Conservation (phyloP, 2,797 vertebrate genomes). For the Sebastes steindachneri region DNA sequence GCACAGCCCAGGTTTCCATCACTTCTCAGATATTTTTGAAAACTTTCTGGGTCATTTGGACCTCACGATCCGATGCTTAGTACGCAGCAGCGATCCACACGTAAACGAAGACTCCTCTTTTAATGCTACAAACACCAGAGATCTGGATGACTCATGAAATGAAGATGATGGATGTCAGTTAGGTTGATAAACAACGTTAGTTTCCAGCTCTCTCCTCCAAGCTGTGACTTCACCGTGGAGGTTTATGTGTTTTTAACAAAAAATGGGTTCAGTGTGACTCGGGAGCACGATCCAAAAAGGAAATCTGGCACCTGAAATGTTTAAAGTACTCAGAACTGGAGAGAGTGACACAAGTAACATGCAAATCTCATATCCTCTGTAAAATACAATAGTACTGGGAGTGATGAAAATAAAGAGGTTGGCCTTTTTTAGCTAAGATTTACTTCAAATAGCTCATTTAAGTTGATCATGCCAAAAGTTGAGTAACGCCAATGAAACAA, state of each 20-base stretch:
- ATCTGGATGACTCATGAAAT: slow-evolving; percentile 51
- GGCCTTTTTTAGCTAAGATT: slow-evolving; percentile 31
- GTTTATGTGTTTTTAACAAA: slow-evolving; percentile 66
- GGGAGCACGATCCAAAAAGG: slow-evolving; percentile 43
- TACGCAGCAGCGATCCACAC: slow-evolving; percentile 19
- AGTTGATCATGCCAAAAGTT: slow-evolving; percentile 55
- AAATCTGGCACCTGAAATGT: slow-evolving; percentile 63
- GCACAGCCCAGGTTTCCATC: slow-evolving; percentile 2
- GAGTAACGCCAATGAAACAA: slow-evolving; percentile 71
- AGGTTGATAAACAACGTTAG: slow-evolving; percentile 71
- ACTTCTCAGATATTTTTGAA: neutral
- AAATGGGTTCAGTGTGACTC: slow-evolving; percentile 56
- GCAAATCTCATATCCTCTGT: slow-evolving; percentile 30
- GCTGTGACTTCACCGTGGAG: slow-evolving; percentile 69
- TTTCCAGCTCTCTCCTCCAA: slow-evolving; percentile 72
- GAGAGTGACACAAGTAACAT: slow-evolving; percentile 61
- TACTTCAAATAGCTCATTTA: slow-evolving; percentile 52
- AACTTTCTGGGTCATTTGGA: slow-evolving; percentile 42
- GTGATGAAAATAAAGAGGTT: slow-evolving; percentile 31
- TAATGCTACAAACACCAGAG: slow-evolving; percentile 49
- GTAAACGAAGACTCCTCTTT: slow-evolving; percentile 3
- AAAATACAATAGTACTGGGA: slow-evolving; percentile 47
- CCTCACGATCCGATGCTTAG: neutral
- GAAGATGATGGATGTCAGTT: slow-evolving; percentile 67
- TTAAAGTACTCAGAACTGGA: slow-evolving; percentile 58